These are phyloP conservation scores for Taeniopygia guttata DNA, from an alignment of 2,797 vertebrate species.

Conservation along the genomic window DNA sequence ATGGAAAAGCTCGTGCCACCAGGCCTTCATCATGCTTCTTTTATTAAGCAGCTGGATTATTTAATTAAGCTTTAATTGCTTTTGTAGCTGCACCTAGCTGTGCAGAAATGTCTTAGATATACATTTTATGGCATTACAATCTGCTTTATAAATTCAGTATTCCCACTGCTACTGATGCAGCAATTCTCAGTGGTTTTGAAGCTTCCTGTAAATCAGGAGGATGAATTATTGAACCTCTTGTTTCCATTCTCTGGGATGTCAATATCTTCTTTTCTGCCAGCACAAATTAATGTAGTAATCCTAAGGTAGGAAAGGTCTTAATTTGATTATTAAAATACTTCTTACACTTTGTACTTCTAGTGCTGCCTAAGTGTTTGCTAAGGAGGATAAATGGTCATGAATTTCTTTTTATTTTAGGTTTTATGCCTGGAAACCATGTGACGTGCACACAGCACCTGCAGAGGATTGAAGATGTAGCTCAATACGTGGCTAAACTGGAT, in stretches of 20 bases:
- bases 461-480: not conserved
- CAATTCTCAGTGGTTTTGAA: not conserved
- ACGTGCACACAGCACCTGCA: not conserved
- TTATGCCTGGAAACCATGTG: not conserved
- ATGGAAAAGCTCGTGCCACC: not conserved
- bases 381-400: not conserved
- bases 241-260: not conserved
- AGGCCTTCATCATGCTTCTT: not conserved
- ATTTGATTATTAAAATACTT: not conserved
- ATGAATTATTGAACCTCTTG: not conserved
- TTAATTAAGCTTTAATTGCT: not conserved
- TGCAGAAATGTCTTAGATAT: not conserved
- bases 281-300: not conserved
- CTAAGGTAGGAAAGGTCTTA: not conserved
- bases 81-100: not conserved
- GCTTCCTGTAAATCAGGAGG: not conserved
- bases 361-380: not conserved
- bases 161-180: not conserved
- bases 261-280: not conserved
- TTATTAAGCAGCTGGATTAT: not conserved
- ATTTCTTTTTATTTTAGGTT: not conserved
- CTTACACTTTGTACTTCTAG: not conserved
- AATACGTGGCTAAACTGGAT: not conserved
- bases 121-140: not conserved
- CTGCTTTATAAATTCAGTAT: not conserved